Evolutionary conservation across 2,888 invertebrate species (phyloP).

Genomic region (Branchinecta sandiegonensis): DNA sequence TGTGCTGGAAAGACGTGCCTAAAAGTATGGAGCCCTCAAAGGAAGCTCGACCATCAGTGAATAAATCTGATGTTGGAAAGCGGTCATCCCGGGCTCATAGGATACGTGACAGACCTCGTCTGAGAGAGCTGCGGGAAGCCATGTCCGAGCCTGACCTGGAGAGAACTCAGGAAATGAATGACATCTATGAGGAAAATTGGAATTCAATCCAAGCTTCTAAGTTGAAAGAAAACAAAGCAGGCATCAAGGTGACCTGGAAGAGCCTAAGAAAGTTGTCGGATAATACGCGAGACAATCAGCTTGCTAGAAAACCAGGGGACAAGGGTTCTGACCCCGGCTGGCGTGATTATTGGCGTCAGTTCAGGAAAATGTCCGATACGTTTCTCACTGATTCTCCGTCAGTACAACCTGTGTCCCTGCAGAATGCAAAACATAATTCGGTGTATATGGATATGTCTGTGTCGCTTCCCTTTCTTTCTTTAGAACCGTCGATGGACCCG

Average conservation of each 20-base stretch:
- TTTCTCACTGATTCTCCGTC: background rate
- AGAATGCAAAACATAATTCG: background rate
- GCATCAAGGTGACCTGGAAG: background rate
- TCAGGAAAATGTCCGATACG: background rate
- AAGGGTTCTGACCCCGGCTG: background rate
- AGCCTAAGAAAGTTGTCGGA: slow-evolving; percentile 1
- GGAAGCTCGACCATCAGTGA: too few relatives aligned
- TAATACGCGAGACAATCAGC: background rate
- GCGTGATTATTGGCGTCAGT: slow-evolving; percentile 15
- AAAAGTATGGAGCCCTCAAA: too few relatives aligned
- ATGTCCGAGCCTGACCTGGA: slow-evolving; percentile 15
- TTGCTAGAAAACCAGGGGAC: background rate
- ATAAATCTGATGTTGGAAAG: too few relatives aligned
- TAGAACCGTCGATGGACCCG: background rate
- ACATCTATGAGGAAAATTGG: slow-evolving; percentile 4
- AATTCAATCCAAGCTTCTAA: slow-evolving; percentile 3
- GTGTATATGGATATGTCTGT: background rate
- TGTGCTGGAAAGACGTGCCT: too few relatives aligned
- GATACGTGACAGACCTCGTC: slow-evolving; percentile 5
- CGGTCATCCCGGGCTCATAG: background rate
- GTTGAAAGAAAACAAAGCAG: background rate
- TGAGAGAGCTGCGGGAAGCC: background rate
- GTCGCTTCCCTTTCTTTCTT: background rate
- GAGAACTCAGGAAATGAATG: background rate
- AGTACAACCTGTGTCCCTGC: background rate